Base-by-base conservation (phyloP, 2,888 invertebrate genomes). In the Flexamia atlantica region DNA sequence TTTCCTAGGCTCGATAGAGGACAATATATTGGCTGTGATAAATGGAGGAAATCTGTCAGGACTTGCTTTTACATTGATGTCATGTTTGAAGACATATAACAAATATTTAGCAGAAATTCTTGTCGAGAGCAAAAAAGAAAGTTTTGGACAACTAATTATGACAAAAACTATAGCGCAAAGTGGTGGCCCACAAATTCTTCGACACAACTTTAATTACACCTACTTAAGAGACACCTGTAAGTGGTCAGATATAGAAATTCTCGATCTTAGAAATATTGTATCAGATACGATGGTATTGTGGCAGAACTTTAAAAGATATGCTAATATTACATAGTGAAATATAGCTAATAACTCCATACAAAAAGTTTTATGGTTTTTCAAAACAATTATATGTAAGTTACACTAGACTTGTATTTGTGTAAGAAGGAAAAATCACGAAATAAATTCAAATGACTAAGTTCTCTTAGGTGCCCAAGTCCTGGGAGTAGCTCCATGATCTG, bases 261-360 rank as follows among this genome's bases (percentile, higher is more conserved):
- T 82, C 7, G 82, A 82, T 42, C 30, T 82, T 17, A 82, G 53
- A 82, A 82, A 82, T 46, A 20, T 70, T 50, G 10, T 82, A 28
- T 46, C 82, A 1, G 82, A 82, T 17, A 82, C 82, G 0, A 32
- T 68, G 70, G 46, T 82, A 7, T 46, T 82, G 36, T 82, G 82
- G 82, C 70, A 82, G 40, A 70, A 40, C 46, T 82, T 82, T 20
- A 82, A 82, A 25, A 50, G 68, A 30, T 82, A 64, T 70, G 50
- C 76, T 42, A 46, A 76, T 76, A 42, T 70, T 36, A 70, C 36
- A 64, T 46, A 46, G 17, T 46, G 46, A 46, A n/a, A n/a, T n/a
- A n/a, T n/a, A n/a, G n/a, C n/a, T n/a, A n/a, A n/a, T n/a, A n/a
- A n/a, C n/a, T n/a, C n/a, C n/a, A n/a, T n/a, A n/a, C n/a, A n/a